Evolutionary conservation across 2,888 invertebrate genomes (phyloP).

Genomic region (Rhagium mordax): DNA sequence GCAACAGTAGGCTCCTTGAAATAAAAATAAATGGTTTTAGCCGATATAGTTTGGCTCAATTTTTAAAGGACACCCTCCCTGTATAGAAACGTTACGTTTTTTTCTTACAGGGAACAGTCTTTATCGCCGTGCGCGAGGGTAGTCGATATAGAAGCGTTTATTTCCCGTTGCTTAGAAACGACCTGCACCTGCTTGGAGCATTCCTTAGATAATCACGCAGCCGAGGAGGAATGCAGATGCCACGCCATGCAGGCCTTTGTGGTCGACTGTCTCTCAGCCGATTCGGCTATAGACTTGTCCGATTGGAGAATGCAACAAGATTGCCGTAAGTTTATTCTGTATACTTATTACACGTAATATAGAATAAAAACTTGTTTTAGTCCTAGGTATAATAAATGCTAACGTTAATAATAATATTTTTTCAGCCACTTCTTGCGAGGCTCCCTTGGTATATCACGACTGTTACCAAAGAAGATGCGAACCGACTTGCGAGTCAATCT

Average conservation of each 20-base stretch:
- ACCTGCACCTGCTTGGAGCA: conserved; percentile 81
- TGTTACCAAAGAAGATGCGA: conserved; percentile 87
- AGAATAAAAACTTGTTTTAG: too few species aligned
- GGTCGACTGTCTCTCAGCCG: conserved; percentile 80
- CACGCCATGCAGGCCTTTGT: conserved; percentile 80
- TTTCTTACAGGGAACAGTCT: conserved; percentile 71
- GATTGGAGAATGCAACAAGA: conserved; percentile 81
- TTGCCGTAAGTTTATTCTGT: conserved; percentile 74
- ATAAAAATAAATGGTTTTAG: too few species aligned
- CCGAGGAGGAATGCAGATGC: conserved; percentile 77
- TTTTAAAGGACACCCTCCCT: too few species aligned
- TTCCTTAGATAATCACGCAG: conserved; percentile 64
- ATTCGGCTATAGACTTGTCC: conserved; percentile 76
- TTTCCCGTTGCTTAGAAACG: conserved; percentile 82
- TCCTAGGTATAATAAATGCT: neutral
- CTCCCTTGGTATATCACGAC: conserved; percentile 86
- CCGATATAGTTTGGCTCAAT: too few species aligned
- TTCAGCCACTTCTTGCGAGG: conserved; percentile 79
- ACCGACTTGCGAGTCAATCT: conserved; percentile 79
- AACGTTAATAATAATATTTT: conserved; percentile 29
- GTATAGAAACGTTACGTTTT: neutral
- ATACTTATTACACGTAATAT: too few species aligned
- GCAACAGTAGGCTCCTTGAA: too few species aligned
- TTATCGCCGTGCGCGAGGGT: conserved; percentile 77
- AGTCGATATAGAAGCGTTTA: conserved; percentile 79